Evolutionary conservation across 2,113 vertebrate species (phyloP).

Genomic region (Oreocharis arfaki): DNA sequence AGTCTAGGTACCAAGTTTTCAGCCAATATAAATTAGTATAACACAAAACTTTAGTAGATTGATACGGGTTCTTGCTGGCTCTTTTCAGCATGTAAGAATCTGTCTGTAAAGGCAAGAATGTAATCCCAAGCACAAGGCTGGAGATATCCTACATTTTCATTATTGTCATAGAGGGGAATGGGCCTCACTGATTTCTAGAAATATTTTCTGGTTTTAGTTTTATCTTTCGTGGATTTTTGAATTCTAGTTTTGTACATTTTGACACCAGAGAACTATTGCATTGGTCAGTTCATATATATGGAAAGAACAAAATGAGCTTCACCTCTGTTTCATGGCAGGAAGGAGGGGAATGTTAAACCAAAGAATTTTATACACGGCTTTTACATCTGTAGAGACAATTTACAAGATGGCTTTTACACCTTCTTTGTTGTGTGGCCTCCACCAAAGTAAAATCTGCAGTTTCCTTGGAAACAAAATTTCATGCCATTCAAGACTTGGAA

Average conservation of each 20-base stretch:
- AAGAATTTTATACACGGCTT: neutral
- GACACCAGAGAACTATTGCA: neutral
- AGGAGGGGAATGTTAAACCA: neutral
- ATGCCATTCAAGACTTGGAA: neutral
- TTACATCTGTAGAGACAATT: neutral
- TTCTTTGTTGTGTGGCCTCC: neutral
- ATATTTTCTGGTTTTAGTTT: neutral
- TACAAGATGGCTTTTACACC: neutral
- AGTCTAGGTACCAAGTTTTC: neutral
- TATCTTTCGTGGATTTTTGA: neutral
- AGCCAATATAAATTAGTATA: neutral
- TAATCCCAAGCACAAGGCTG: neutral
- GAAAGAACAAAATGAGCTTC: neutral
- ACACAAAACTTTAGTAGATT: neutral
- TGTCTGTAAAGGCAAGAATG: neutral
- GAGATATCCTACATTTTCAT: neutral
- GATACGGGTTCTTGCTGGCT: neutral
- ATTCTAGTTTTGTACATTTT: neutral
- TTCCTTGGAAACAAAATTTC: slow-evolving; percentile 43
- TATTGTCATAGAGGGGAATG: neutral
- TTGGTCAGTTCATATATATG: neutral
- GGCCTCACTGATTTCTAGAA: neutral
- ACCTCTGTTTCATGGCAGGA: neutral
- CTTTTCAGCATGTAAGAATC: neutral
- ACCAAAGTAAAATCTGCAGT: neutral